Evolutionary conservation across 2,113 vertebrate genomes (phyloP), one percentile per base, ranked within the genome.

Genomic region (Hippocampus barbouri): DNA sequence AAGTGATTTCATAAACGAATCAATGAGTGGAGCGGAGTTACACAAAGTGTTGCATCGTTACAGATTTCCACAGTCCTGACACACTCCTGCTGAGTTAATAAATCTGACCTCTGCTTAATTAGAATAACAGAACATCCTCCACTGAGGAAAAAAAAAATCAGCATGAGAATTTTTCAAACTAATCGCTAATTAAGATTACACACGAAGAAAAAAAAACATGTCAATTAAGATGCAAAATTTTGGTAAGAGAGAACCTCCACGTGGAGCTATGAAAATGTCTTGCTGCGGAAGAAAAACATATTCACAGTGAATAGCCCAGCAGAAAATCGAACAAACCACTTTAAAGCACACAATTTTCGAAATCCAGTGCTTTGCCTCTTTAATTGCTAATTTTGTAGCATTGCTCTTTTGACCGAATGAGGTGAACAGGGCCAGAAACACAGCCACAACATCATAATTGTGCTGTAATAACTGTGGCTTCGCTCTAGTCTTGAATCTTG

Each of bases 81-180:
- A 74, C 79, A 77, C 85, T 88, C 89, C 87, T 85, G 83, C 87
- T 86, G 90, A 86, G 90, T 91, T 91, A 89, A 92, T 90, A 90
- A 90, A 90, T 90, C 84, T 91, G 92, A 92, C 92, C 91, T 88
- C 83, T 83, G 80, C 87, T 91, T 92, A 92, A 93, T 92, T 92
- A 92, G 92, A 92, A 91, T 90, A 91, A 87, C 90, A 91, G 82
- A 85, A 84, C 80, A 84, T 85, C 86, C 86, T 89, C 86, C 82
- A 79, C 86, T 75, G 86, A 88, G 87, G 65, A 66, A 69, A 82
- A 16, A 34, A 43, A 76, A 49, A 71, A 77, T 75, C 83, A 84
- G 77, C 87, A 87, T 86, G 74, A 91, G 86, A 90, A 89, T 90
- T 78, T 90, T 90, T 91, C 81, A 51, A 84, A 91, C 83, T 87